phyloP scores from a whole-genome alignment of 1,140 invertebrate species.

The Nebria ingens region DNA sequence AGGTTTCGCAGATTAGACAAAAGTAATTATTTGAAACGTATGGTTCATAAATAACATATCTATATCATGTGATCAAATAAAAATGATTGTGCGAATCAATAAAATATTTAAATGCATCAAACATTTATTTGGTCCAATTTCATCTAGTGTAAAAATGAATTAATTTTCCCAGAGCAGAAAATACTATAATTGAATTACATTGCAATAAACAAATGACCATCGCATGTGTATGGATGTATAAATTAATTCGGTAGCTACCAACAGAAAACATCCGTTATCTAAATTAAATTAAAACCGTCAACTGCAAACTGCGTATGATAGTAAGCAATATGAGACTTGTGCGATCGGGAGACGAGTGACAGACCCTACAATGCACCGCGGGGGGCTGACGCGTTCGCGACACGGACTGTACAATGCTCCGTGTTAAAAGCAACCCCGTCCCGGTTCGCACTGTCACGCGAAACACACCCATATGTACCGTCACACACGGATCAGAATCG shows the following conservation, averaged over 20 bases:
- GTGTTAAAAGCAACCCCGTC: constrained; percentile 6
- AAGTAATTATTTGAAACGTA: too few species aligned
- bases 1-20: too few species aligned
- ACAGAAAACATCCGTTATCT: background rate
- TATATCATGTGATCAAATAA: too few species aligned
- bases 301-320: background rate
- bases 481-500: background rate
- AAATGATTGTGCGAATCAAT: too few species aligned
- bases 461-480: background rate
- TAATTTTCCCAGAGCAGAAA: too few species aligned
- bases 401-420: background rate
- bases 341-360: background rate
- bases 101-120: too few species aligned
- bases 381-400: background rate
- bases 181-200: too few species aligned
- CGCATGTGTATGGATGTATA: constrained; percentile 7
- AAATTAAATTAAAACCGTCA: constrained; percentile 2
- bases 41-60: too few species aligned
- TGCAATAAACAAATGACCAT: too few species aligned
- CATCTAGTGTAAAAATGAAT: too few species aligned
- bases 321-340: background rate
- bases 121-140: too few species aligned
- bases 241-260: constrained; percentile 13
- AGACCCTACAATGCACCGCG: background rate
- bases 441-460: background rate